phyloP scores from a whole-genome alignment of 2,888 invertebrate species.

The Drosophila percnosoma region DNA sequence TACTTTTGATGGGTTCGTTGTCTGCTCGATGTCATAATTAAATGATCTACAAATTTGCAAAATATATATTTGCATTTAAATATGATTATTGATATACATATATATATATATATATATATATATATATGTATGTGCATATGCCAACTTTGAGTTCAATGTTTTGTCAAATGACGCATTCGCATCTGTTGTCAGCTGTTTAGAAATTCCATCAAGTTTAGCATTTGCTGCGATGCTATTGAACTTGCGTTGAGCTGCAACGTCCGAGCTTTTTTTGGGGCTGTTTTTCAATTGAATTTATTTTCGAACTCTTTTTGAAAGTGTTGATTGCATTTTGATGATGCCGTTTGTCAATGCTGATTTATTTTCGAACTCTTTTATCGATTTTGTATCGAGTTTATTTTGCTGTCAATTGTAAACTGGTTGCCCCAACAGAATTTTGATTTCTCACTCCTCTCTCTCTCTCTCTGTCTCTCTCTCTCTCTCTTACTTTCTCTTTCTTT shows the following conservation, averaged over 20 bases:
- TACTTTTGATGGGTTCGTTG: conserved; percentile 8
- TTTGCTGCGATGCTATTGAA: conserved; percentile 54
- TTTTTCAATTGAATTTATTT: neutral
- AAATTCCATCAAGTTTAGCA: conserved; percentile 43
- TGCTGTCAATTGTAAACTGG: conserved; percentile 27
- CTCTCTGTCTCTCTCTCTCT: neutral
- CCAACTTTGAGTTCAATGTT: conserved; percentile 52
- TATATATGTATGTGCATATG: conserved; percentile 20
- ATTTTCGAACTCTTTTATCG: conserved; percentile 39
- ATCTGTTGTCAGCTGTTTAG: conserved; percentile 59
- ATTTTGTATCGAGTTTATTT: conserved; percentile 11
- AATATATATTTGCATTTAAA: conserved; percentile 3
- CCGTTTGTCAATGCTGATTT: conserved; percentile 66
- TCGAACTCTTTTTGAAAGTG: conserved; percentile 7
- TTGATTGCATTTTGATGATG: conserved; percentile 59
- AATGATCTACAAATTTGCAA: conserved; percentile 23
- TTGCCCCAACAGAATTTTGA: conserved; percentile 21
- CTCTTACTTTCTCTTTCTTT: too few relatives aligned
- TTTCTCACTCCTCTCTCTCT: conserved; percentile 3
- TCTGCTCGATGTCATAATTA: conserved; percentile 34
- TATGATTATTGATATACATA: neutral
- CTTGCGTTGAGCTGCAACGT: conserved; percentile 39
- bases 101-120: neutral
- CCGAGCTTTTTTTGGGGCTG: conserved; percentile 6
- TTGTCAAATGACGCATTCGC: conserved; percentile 45